Evolutionary conservation across 2,888 invertebrate species (phyloP).

Genomic region (Epinotia demarniana): DNA sequence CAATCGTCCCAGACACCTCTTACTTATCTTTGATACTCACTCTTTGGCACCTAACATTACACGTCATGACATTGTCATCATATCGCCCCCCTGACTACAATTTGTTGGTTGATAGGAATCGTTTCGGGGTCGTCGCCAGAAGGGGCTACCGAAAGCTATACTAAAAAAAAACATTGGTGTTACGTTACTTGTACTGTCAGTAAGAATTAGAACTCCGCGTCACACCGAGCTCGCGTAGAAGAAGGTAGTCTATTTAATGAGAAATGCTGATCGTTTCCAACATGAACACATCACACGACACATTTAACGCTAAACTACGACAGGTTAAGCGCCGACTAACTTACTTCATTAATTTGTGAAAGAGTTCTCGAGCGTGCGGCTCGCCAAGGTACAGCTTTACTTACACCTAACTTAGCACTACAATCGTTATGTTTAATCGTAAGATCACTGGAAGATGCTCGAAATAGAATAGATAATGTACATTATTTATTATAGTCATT

Average conservation of each 20-base stretch:
- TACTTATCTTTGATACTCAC: constrained; percentile 80
- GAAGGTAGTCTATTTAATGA: constrained; percentile 62
- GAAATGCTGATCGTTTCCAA: constrained; percentile 75
- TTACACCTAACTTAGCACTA: constrained; percentile 77
- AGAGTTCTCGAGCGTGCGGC: constrained; percentile 71
- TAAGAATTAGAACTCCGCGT: constrained; percentile 58
- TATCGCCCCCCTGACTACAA: constrained; percentile 60
- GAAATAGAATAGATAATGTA: constrained; percentile 72
- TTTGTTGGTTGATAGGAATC: constrained; percentile 60
- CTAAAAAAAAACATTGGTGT: constrained; percentile 53
- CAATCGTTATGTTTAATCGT: constrained; percentile 73
- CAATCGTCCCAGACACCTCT: constrained; percentile 72
- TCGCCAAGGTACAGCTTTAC: constrained; percentile 77
- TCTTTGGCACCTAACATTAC: constrained; percentile 83
- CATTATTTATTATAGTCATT: constrained; percentile 62
- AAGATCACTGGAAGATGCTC: constrained; percentile 83
- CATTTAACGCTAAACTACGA: constrained; percentile 78
- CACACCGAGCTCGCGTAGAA: constrained; percentile 41
- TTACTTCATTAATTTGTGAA: constrained; percentile 79
- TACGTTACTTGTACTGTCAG: constrained; percentile 64
- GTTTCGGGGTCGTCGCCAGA: constrained; percentile 48
- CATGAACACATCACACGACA: constrained; percentile 82
- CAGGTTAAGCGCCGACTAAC: constrained; percentile 76
- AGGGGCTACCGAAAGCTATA: constrained; percentile 47
- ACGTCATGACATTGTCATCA: constrained; percentile 67